Percentiles rank a stretch among this genome's conserved stretches.
These are phyloP conservation scores for Fregata magnificens DNA, from an alignment of 2,113 vertebrate species.

Conservation along the genomic window DNA sequence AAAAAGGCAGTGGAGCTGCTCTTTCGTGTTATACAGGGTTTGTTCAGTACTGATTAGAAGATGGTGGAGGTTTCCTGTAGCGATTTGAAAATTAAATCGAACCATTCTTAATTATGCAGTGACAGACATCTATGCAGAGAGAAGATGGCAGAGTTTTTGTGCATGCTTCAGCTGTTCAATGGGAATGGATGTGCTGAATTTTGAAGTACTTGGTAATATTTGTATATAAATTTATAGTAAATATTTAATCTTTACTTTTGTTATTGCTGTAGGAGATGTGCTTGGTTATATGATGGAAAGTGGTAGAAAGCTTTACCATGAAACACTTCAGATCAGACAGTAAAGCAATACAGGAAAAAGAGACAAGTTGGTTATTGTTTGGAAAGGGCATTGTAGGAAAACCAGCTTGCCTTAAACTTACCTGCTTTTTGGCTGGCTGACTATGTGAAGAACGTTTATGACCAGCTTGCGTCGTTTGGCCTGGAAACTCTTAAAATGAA, in stretches of 20 bases:
- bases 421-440: not conserved
- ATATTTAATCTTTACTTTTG: not conserved
- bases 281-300: not conserved
- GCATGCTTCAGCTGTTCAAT: not conserved
- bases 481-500: not conserved
- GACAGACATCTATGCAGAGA: not conserved
- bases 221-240: not conserved
- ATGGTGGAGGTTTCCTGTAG: not conserved
- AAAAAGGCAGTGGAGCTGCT: not conserved
- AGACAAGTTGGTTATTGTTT: not conserved
- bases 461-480: not conserved
- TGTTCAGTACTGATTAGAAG: not conserved
- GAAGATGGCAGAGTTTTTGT: not conserved
- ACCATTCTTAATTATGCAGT: slow-evolving; percentile 6
- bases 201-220: not conserved
- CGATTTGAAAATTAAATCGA: not conserved
- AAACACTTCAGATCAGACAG: not conserved
- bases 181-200: not conserved
- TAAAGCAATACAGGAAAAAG: not conserved
- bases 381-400: not conserved
- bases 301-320: not conserved
- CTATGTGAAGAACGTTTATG: fast-evolving
- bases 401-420: not conserved
- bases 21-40: not conserved
- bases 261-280: not conserved